A percentile compares a stretch with the other conserved stretches of the same genome.
phyloP scores from a whole-genome alignment of 2,888 invertebrate species.

The Ormyrus rosae region DNA sequence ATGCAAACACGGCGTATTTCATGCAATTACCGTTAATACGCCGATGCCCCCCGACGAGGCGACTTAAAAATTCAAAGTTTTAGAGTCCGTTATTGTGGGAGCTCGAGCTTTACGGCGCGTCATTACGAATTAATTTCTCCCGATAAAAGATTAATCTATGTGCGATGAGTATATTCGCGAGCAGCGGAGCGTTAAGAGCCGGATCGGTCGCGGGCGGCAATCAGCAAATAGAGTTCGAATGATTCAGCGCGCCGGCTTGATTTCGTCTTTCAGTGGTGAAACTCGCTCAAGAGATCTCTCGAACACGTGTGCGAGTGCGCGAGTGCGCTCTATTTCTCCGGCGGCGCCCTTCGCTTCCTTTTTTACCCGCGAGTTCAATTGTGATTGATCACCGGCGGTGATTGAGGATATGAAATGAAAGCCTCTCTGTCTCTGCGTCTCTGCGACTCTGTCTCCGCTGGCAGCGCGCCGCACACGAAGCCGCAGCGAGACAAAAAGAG shows the following conservation, averaged over 20 bases:
- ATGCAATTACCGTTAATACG: neutral
- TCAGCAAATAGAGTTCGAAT: slow-evolving; percentile 34
- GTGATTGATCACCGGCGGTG: slow-evolving; percentile 73
- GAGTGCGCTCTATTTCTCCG: slow-evolving; percentile 35
- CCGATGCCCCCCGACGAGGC: too few relatives aligned
- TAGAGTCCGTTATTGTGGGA: too few relatives aligned
- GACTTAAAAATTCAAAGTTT: too few relatives aligned
- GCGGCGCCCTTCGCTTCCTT: slow-evolving; percentile 39
- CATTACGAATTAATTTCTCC: neutral
- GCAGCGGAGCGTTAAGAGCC: slow-evolving; percentile 37
- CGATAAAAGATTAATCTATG: slow-evolving; percentile 32
- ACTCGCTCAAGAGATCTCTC: slow-evolving; percentile 23
- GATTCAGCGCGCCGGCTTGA: slow-evolving; percentile 30
- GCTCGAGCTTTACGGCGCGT: too few relatives aligned
- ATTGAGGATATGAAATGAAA: slow-evolving; percentile 73
- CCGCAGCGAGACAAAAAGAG: slow-evolving; percentile 70
- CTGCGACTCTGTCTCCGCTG: slow-evolving; percentile 53
- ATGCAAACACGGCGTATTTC: slow-evolving; percentile 10
- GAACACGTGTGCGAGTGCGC: slow-evolving; percentile 24
- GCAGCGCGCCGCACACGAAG: slow-evolving; percentile 37
- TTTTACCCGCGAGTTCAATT: slow-evolving; percentile 68
- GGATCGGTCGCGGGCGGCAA: slow-evolving; percentile 20
- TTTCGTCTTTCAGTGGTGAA: slow-evolving; percentile 34
- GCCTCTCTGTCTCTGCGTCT: slow-evolving; percentile 59
- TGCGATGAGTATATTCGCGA: slow-evolving; percentile 33